Evolutionary conservation across 2,113 vertebrate species (phyloP), one percentile per base, ranked within the genome.

Genomic region (Anolis sagrei): DNA sequence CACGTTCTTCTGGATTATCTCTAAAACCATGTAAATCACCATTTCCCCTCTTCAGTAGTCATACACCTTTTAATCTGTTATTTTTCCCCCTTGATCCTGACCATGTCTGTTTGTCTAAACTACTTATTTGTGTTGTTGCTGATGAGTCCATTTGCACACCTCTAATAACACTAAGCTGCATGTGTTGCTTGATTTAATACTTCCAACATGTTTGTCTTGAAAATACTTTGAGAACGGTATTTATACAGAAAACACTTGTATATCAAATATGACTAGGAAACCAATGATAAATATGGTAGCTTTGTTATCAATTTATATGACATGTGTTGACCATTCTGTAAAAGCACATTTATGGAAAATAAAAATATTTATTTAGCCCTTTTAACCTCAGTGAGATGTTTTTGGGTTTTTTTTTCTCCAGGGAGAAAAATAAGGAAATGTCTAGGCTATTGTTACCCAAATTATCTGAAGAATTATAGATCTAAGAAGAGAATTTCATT

Each of bases 71-170:
- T 62, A 27, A 83, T 86, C 0, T 73, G 39, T 82, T 89, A 10
- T 91, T 29, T 39, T 39, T 89, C 82, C 19, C 49, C 36, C 51
- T 16, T 3, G 13, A 58, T 58, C 54, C 54, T 58, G 54, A 44
- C 39, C 39, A 34, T 34, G n/a, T 70, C 68, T 10, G 29, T 70
- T 13, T 23, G 0, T 0, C 82, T 58, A 23, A 81, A 81, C 49
- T 81, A 90, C 18, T 91, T 62, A 86, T 87, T 49, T 61, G 27
- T 39, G 27, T 80, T 39, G 13, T 87, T 91, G 58, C 58, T 86
- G 79, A 32, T 82, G 27, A 83, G 0, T 44, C 75, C 69, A 27
- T 72, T 91, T 91, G 83, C 80, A 61, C 39, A 88, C 36, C 79
- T 81, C 16, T 66, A n/a, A 51, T 44, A 32, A 36, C 9, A 27